phyloP scores from a whole-genome alignment of 2,797 vertebrate genomes.

The Myotis daubentonii region DNA sequence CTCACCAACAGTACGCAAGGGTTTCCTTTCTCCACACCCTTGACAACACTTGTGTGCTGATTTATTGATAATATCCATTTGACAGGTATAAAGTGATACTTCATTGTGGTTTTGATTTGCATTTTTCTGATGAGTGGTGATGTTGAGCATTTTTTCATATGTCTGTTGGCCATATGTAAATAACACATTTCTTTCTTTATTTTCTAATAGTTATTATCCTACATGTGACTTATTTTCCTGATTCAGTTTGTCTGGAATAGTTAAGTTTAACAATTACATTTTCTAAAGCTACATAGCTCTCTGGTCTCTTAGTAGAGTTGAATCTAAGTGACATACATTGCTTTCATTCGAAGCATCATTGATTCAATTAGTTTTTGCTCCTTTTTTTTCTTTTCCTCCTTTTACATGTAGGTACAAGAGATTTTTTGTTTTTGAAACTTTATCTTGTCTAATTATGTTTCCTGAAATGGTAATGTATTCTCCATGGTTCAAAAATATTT shows the following conservation, averaged over 20 bases:
- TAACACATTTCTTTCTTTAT: background rate
- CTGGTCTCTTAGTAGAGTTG: background rate
- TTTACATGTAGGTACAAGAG: background rate
- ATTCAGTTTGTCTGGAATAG: constrained; percentile 22
- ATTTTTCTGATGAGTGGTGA: background rate
- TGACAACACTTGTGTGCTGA: background rate
- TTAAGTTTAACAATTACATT: background rate
- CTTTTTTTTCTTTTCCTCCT: background rate
- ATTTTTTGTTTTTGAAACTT: constrained; percentile 17
- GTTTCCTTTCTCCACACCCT: background rate
- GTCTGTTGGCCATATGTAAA: background rate
- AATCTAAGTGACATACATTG: background rate
- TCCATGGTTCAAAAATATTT: background rate
- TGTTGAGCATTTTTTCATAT: background rate
- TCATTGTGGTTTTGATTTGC: background rate
- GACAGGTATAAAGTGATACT: background rate
- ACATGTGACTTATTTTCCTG: background rate
- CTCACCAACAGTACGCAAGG: background rate
- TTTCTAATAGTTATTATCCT: background rate
- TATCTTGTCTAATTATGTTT: background rate
- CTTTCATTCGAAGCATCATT: background rate
- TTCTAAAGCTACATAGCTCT: background rate
- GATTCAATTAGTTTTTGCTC: background rate
- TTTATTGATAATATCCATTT: background rate
- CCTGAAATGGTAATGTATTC: background rate